Evolutionary conservation across 30 jellyfish, hydroid and myxozoan species (phyloP), one percentile per base, ranked within the genome.

Genomic region (Hydractinia echinata): DNA sequence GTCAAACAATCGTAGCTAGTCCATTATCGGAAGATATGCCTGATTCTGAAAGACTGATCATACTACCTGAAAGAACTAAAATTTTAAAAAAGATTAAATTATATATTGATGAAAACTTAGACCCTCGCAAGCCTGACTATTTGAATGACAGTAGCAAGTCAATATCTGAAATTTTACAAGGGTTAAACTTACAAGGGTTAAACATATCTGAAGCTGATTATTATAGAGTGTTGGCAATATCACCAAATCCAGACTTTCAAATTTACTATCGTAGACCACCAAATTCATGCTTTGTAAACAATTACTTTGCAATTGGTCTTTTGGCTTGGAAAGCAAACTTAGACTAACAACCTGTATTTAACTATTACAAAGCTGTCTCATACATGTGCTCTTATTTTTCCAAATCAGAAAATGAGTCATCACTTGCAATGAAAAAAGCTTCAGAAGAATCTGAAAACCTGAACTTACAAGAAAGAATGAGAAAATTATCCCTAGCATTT

Each of bases 301-400:
- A 72, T 18, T 72, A 1, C 4, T 72, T 51, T 18, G 81, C 81
- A 8, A 2, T 72, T 3, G 81, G 81, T 7, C 71, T 71, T 15
- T 54, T 18, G 61, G 81, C 81, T 18, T 71, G 81, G 81, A 58
- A 71, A 71, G 55, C 81, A 6, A 71, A 71, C 48, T 15, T 71
- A 16, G 81, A 71, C 48, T 18, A 18, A 20, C 81, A 20, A 50
- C 81, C 81, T 4, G 81, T 71, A 5, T 71, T 71, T 71, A 20
- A 71, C 48, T n/a, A 71, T 50, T 71, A 20, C 13, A 71, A 71
- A 16, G 81, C 81, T 5, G 55, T 71, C 50, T 62, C 10, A 5
- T 71, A 71, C 71, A 71, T 16, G 81, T 16, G 61, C 13, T 71
- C 8, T 6, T 71, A 71, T 71, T 71, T 71, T 71, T 71, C 81